phyloP scores from a whole-genome alignment of 1,140 invertebrate species.

The Zaprionus tsacasi region DNA sequence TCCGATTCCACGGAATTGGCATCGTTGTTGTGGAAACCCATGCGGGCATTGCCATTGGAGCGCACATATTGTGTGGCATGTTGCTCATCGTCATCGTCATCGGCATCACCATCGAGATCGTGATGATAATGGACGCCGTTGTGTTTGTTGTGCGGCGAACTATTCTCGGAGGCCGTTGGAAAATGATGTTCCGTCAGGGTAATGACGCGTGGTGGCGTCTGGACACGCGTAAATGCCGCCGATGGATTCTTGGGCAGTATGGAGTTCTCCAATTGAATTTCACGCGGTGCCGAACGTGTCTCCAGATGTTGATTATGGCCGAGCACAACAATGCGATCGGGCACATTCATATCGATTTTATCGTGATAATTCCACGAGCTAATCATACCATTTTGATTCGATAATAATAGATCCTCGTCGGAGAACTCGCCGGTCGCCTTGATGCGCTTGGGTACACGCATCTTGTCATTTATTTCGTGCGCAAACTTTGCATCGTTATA shows the following conservation, averaged over 20 bases:
- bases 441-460: conserved; percentile 92
- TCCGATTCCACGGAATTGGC: conserved; percentile 79
- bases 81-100: conserved; percentile 59
- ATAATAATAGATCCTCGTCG: conserved; percentile 86
- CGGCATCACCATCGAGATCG: conserved; percentile 52
- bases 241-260: conserved; percentile 89
- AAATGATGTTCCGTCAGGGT: conserved; percentile 92
- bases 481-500: conserved; percentile 89
- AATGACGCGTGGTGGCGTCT: conserved; percentile 92
- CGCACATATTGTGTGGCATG: conserved; percentile 74
- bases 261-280: conserved; percentile 93
- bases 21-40: conserved; percentile 77
- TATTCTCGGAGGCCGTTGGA: conserved; percentile 89
- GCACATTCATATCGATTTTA: conserved; percentile 94
- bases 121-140: conserved; percentile 53
- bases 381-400: conserved; percentile 86
- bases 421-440: conserved; percentile 88
- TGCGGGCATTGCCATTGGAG: conserved; percentile 67
- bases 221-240: conserved; percentile 88
- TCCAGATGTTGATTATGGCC: conserved; percentile 94
- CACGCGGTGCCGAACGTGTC: conserved; percentile 91
- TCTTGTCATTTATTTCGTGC: conserved; percentile 90
- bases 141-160: conserved; percentile 61
- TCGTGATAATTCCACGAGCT: conserved; percentile 88
- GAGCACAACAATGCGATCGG: conserved; percentile 94